A percentile compares a stretch with the other conserved stretches of the same genome.
These are phyloP conservation scores for Hemicentrotus pulcherrimus DNA, from an alignment of 35 echinoderm and acorn worm species.

Conservation along the genomic window DNA sequence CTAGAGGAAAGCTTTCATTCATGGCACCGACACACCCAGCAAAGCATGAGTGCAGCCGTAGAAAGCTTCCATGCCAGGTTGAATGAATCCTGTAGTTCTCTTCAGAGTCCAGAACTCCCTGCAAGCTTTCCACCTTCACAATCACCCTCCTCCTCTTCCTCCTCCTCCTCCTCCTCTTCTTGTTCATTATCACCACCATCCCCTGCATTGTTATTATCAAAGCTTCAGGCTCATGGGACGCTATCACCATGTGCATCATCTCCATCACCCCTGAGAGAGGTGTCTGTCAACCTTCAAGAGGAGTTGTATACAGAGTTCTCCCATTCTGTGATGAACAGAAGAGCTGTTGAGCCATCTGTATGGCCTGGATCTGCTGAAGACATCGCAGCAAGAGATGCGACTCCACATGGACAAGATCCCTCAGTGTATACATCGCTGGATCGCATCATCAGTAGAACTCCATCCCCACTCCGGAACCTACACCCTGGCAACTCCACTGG, in stretches of 20 bases:
- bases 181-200: not conserved
- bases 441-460: not conserved
- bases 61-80: not conserved
- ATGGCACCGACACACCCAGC: not conserved
- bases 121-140: not conserved
- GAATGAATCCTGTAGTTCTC: not conserved
- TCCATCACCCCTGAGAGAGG: not conserved
- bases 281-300: not conserved
- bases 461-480: not conserved
- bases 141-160: not conserved
- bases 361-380: not conserved
- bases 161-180: not conserved
- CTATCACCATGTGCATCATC: not conserved
- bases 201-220: not conserved
- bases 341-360: not conserved
- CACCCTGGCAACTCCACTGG: not conserved
- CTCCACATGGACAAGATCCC: not conserved
- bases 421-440: not conserved
- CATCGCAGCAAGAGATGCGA: not conserved
- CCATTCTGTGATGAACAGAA: not conserved
- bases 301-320: not conserved
- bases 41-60: not conserved
- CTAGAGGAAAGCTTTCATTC: not conserved
- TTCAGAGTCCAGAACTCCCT: not conserved
- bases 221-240: not conserved